These are phyloP conservation scores for Calidris pugnax DNA, from an alignment of 2,113 vertebrate genomes.

Conservation along the genomic window DNA sequence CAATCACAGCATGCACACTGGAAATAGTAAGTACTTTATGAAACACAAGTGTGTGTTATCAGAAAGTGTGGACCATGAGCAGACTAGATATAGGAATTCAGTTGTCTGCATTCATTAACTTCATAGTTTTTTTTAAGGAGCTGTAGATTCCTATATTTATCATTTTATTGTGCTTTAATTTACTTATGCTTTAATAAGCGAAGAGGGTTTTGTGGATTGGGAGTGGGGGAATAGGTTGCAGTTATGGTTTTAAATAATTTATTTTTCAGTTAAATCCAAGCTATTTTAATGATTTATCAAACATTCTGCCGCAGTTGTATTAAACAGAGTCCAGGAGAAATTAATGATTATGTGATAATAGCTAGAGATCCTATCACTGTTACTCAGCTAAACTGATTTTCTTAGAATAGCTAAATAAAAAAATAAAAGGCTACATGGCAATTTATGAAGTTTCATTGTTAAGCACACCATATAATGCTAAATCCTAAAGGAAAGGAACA, in stretches of 20 bases:
- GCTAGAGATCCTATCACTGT: background rate
- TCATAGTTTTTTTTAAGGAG: background rate
- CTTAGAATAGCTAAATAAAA: constrained; percentile 12
- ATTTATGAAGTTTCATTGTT: background rate
- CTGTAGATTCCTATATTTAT: background rate
- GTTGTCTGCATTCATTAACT: background rate
- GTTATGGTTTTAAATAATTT: constrained; percentile 42
- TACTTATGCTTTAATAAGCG: background rate
- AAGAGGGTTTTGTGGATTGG: background rate
- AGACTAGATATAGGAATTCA: background rate
- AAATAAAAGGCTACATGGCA: background rate
- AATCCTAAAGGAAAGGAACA: background rate
- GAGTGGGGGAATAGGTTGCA: background rate
- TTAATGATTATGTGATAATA: constrained; percentile 24
- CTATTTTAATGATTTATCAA: constrained; percentile 57
- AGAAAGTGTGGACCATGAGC: background rate
- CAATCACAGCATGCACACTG: background rate
- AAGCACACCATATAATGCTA: rapidly evolving
- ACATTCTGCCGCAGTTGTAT: background rate
- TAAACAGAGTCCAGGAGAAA: constrained; percentile 24
- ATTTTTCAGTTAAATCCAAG: constrained; percentile 26
- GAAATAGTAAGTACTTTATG: background rate
- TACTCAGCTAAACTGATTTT: constrained; percentile 27
- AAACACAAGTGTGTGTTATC: background rate
- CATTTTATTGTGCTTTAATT: constrained; percentile 13